Conservation (phyloP, 2,888 invertebrate species). For the Cremastinae sp. region DNA sequence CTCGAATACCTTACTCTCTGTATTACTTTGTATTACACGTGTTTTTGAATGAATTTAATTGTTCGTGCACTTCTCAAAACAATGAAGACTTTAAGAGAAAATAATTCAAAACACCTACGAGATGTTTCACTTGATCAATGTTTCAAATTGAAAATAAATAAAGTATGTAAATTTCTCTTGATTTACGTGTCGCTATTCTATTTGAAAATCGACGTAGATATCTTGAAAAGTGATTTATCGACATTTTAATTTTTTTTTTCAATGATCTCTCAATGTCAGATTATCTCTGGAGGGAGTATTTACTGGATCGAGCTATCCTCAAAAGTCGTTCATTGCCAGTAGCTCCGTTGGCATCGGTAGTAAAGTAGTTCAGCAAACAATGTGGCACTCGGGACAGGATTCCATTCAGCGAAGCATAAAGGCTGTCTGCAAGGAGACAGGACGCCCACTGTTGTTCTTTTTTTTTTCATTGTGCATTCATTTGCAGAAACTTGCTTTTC, state of each 20-base stretch:
- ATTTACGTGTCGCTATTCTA: no score
- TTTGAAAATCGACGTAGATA: neutral
- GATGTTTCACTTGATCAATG: no score
- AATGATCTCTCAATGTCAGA: constrained; percentile 7
- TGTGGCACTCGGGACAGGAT: constrained; percentile 40
- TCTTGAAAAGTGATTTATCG: constrained; percentile 3
- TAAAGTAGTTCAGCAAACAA: constrained; percentile 41
- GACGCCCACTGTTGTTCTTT: constrained; percentile 40
- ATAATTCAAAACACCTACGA: neutral
- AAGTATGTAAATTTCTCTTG: neutral
- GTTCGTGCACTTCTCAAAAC: neutral
- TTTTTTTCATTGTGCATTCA: constrained; percentile 21
- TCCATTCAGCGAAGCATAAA: constrained; percentile 58
- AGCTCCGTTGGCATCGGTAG: constrained; percentile 24
- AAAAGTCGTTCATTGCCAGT: constrained; percentile 36
- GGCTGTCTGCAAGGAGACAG: constrained; percentile 39
- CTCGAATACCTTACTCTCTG: neutral
- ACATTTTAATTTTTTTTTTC: constrained; percentile 3
- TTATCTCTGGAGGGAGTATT: no score
- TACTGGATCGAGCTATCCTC: constrained; percentile 2
- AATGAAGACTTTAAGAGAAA: neutral
- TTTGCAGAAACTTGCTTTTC: neutral
- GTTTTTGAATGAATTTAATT: neutral
- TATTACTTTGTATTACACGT: neutral
- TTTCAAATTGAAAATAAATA: neutral